These are phyloP conservation scores for Cettia cetti DNA, from an alignment of 2,113 vertebrate species.

Conservation along the genomic window DNA sequence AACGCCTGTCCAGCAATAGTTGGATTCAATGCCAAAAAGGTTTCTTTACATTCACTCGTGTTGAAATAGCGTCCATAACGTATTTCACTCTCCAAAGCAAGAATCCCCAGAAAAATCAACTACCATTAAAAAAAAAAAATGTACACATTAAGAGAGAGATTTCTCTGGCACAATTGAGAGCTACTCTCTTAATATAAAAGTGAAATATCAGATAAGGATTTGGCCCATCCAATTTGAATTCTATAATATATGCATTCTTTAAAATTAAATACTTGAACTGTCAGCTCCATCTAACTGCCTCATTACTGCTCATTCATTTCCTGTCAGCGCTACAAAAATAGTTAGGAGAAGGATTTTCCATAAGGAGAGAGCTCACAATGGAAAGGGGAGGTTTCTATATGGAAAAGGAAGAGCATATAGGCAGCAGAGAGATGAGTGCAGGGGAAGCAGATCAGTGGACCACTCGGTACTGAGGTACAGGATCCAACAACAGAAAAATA, in stretches of 20 bases:
- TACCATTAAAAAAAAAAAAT: not conserved
- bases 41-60: not conserved
- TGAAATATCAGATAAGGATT: not conserved
- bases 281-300: not conserved
- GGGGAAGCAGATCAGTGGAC: not conserved
- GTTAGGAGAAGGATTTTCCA: not conserved
- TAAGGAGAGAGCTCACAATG: not conserved
- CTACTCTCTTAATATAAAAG: not conserved
- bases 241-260: not conserved
- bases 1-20: not conserved
- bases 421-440: not conserved
- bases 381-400: not conserved
- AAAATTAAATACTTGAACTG: not conserved
- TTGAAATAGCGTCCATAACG: not conserved
- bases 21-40: not conserved
- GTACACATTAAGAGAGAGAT: not conserved
- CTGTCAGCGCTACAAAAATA: not conserved
- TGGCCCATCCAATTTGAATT: not conserved
- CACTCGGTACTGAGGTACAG: not conserved
- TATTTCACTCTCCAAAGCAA: not conserved
- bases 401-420: not conserved
- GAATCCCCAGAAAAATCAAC: not conserved
- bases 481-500: not conserved
- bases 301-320: not conserved
- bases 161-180: not conserved